Base-by-base conservation (phyloP, 2,888 invertebrate genomes). In the Lithophane semibrunnea region DNA sequence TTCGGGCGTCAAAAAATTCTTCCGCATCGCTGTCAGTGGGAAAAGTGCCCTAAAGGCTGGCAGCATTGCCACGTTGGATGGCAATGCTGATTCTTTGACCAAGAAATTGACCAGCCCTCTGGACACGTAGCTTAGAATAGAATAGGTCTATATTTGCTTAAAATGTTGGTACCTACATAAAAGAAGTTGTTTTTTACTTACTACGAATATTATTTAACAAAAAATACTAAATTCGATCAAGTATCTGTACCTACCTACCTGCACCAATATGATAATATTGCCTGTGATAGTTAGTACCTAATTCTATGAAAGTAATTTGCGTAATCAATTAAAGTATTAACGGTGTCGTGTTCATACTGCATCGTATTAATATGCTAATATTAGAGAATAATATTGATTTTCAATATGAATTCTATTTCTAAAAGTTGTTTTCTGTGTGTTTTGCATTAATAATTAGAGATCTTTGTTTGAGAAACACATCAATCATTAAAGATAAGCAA, bases 221-320 rank as follows among this genome's bases (percentile, higher is more conserved):
- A 10, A 42, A 65, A 16, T 3, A 64, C 18, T 18, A 52, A 24
- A 60, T 66, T 61, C 13, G 0, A 0, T 42, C 10, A 0, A 66
- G 10, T 29, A 24, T 56, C 16, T 56, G 12, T 29, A n/a, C 24
- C 29, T 12, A n/a, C 24, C 29, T 12, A 21, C 4, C 60, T 8
- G 13, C 29, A 42, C 37, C 13, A 42, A 44, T 64, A 58, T 79
- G 42, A 16, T 49, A 67, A 49, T 76, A 78, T 47, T 1, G 49
- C 16, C 7, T 29, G 21, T 56, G 61, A 56, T 42, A 49, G 13
- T 58, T 58, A 21, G 21, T 12, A 21, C 7, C 4, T 63, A 65
- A 65, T 74, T 74, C 75, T 29, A 67, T 79, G 49, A 83, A 63
- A 58, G 13, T 71, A 29, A 71, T 70, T 83, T 80, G 66, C 66